These are phyloP conservation scores for Sebastes schlegelii DNA, from an alignment of 2,113 vertebrate species.

Conservation along the genomic window DNA sequence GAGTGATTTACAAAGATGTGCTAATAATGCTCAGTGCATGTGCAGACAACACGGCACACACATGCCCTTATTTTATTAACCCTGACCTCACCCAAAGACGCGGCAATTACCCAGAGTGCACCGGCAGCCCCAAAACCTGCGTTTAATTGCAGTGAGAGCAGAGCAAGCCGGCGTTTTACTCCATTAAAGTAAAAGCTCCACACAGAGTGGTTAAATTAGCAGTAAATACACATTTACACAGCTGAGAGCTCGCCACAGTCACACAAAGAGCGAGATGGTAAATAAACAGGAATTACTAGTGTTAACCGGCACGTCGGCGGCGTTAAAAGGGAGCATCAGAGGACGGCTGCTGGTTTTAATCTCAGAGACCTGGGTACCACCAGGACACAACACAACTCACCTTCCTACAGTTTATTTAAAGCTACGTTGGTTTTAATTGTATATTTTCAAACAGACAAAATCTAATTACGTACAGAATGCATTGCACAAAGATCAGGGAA, in stretches of 20 bases:
- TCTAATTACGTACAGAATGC: not conserved
- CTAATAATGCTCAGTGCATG: slow-evolving; percentile 42
- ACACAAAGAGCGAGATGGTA: not conserved
- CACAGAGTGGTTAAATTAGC: slow-evolving; percentile 36
- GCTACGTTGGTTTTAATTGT: not conserved
- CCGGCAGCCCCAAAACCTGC: slow-evolving; percentile 38
- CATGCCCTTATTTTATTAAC: slow-evolving; percentile 66
- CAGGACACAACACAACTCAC: not conserved
- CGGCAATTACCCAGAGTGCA: slow-evolving; percentile 75
- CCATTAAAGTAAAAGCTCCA: slow-evolving; percentile 57
- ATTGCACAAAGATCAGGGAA: not conserved
- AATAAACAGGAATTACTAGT: slow-evolving; percentile 24
- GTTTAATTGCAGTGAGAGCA: slow-evolving; percentile 50
- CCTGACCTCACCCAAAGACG: slow-evolving; percentile 63
- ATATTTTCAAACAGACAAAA: not conserved
- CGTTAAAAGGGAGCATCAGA: not conserved
- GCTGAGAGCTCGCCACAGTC: not conserved
- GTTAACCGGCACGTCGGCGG: not conserved
- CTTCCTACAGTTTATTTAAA: not conserved
- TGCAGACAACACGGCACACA: slow-evolving; percentile 30
- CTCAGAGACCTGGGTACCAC: not conserved
- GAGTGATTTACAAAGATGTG: slow-evolving; percentile 39
- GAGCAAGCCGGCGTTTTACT: slow-evolving; percentile 14
- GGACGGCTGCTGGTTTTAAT: slow-evolving; percentile 3
- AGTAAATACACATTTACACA: slow-evolving; percentile 11